phyloP scores from a whole-genome alignment of 2,888 invertebrate genomes.

The Saturnia japonica region DNA sequence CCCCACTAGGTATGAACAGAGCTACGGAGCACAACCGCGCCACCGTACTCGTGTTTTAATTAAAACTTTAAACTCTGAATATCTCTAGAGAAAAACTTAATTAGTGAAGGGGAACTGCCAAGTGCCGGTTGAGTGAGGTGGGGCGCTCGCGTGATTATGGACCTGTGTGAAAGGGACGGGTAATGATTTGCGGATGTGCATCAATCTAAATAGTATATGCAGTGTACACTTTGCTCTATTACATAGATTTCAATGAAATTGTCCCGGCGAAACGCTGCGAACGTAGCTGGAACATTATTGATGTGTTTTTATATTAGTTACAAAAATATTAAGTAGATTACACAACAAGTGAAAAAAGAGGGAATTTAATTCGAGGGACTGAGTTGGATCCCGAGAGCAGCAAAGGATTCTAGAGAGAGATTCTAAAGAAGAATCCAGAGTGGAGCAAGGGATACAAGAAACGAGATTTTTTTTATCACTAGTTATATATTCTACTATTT shows the following conservation, averaged over 20 bases:
- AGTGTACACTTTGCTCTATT: neutral
- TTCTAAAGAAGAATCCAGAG: too few relatives aligned
- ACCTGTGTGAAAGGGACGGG: conserved; percentile 4
- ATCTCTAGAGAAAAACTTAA: conserved; percentile 1
- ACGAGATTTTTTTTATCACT: too few relatives aligned
- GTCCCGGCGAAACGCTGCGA: neutral
- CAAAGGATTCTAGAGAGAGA: too few relatives aligned
- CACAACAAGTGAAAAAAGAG: too few relatives aligned
- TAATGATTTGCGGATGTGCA: neutral
- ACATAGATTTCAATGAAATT: neutral
- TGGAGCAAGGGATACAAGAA: too few relatives aligned
- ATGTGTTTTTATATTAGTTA: neutral
- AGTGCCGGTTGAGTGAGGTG: neutral
- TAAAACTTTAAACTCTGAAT: neutral
- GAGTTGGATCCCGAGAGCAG: too few relatives aligned
- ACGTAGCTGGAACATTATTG: neutral
- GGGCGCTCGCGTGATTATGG: neutral
- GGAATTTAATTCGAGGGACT: too few relatives aligned
- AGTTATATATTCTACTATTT: too few relatives aligned
- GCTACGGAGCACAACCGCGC: too few relatives aligned
- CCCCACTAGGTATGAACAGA: neutral
- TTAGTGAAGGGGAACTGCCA: neutral
- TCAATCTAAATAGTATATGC: too few relatives aligned
- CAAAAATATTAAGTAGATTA: too few relatives aligned
- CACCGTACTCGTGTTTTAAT: neutral